Evolutionary conservation across 2,113 vertebrate genomes (phyloP), one percentile per base, ranked within the genome.

Genomic region (Murina feae): DNA sequence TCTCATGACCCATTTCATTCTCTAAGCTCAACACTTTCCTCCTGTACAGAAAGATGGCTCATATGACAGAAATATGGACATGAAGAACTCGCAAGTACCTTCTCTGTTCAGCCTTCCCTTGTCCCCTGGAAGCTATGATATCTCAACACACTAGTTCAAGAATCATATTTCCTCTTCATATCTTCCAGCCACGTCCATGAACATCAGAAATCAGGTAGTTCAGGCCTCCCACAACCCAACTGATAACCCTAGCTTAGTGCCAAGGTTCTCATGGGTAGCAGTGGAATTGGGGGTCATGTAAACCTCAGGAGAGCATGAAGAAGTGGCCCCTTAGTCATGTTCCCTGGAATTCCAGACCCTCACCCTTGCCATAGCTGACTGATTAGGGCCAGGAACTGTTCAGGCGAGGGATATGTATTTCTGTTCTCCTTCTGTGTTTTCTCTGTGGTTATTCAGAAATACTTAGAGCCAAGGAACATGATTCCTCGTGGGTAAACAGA

Each of bases 151-250:
- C 17, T 39, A 32, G 37, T 37, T 93, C 42, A 66, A 85, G 55
- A 86, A 42, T 95, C 49, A 8, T n/a, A 58, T 69, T 79, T 86
- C n/a, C 49, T 32, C 30, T 86, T 81, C 35, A 8, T 47, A 37
- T 81, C 32, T 96, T 49, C 66, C 51, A 87, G 75, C 44, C 53
- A 68, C 30, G 60, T 49, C 42, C 39, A 32, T 32, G 23, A 44
- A 94, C 87, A 69, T 66, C 60, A 96, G 55, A 85, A 94, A 83
- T 83, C 60, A 85, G n/a, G 84, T 72, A 14, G 9, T 39, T 86
- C 37, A 65, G 47, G 72, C 68, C 55, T 78, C 72, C 23, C 2
- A 14, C 37, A 89, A 55, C 86, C 28, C 65, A 91, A 28, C 55
- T 49, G 75, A 42, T 63, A 81, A 86, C 44, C 37, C 35, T 30